A percentile compares a stretch with the other conserved stretches of the same genome.
These are phyloP conservation scores for Drosophila serrata DNA, from an alignment of 1,140 invertebrate genomes.

Conservation along the genomic window DNA sequence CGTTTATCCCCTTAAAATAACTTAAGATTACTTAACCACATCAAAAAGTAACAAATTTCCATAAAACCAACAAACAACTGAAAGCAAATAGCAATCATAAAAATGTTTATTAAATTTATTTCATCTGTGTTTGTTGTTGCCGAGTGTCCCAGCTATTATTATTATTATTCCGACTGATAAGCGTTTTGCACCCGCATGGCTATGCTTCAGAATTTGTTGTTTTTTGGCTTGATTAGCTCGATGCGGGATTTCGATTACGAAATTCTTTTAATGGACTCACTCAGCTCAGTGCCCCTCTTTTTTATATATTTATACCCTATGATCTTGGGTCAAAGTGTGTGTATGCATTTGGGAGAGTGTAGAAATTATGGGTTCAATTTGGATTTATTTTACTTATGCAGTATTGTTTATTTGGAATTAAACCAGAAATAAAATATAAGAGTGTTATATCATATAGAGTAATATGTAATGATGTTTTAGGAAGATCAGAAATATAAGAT, in stretches of 20 bases:
- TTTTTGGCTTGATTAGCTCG: conserved; percentile 50
- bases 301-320: conserved; percentile 14
- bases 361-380: background rate
- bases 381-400: background rate
- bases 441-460: background rate
- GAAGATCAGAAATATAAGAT: too few relatives aligned
- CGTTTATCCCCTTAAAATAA: conserved; percentile 6
- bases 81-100: conserved; percentile 47
- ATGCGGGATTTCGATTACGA: conserved; percentile 57
- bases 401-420: background rate
- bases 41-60: conserved; percentile 40
- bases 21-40: conserved; percentile 22
- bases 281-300: conserved; percentile 13
- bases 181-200: conserved; percentile 53
- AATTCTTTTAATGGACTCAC: conserved; percentile 60
- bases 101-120: conserved; percentile 61
- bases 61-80: conserved; percentile 33
- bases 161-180: conserved; percentile 51
- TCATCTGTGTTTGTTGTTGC: conserved; percentile 19
- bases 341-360: background rate
- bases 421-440: background rate
- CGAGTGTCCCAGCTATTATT: conserved; percentile 29
- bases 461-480: too few relatives aligned
- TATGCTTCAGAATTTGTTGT: conserved; percentile 28
- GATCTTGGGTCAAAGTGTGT: conserved; percentile 4